These are phyloP conservation scores for Rachycentron canadum DNA, from an alignment of 2,797 vertebrate species.

Conservation along the genomic window DNA sequence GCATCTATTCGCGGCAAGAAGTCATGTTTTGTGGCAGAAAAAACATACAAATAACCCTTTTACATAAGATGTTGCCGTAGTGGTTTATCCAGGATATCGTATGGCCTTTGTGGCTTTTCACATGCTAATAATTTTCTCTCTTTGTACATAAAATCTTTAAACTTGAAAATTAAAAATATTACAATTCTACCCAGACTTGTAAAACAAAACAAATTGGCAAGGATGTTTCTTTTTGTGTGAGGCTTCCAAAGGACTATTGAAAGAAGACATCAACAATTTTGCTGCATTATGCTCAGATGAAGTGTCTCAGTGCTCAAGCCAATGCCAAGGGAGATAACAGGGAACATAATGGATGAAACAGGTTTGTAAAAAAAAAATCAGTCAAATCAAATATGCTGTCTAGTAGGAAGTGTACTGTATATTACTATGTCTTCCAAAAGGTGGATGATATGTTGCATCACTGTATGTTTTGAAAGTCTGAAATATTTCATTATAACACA, in stretches of 20 bases:
- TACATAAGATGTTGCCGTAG: not conserved
- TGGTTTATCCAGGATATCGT: not conserved
- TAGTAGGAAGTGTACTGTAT: constrained; percentile 14
- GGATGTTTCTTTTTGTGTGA: constrained; percentile 1
- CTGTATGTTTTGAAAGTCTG: constrained; percentile 9
- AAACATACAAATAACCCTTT: not conserved
- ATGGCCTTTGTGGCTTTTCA: not conserved
- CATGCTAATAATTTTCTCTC: not conserved
- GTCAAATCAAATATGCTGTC: constrained; percentile 35
- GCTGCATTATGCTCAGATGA: constrained; percentile 30
- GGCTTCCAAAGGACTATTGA: constrained; percentile 24
- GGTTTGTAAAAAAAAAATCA: constrained; percentile 67
- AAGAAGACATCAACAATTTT: constrained; percentile 36
- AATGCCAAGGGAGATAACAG: constrained; percentile 21
- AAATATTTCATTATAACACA: constrained; percentile 3
- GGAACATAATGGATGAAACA: constrained; percentile 21
- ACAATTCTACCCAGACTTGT: not conserved
- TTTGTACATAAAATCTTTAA: constrained; percentile 23
- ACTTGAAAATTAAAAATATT: not conserved
- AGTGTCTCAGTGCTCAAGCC: constrained; percentile 9
- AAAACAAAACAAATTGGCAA: constrained; percentile 31
- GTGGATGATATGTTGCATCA: constrained; percentile 31
- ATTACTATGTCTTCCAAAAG: constrained; percentile 12
- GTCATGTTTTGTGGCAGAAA: no score
- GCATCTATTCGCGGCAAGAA: no score